phyloP scores from a whole-genome alignment of 2,797 vertebrate genomes.

The Basileuterus tristriatus region DNA sequence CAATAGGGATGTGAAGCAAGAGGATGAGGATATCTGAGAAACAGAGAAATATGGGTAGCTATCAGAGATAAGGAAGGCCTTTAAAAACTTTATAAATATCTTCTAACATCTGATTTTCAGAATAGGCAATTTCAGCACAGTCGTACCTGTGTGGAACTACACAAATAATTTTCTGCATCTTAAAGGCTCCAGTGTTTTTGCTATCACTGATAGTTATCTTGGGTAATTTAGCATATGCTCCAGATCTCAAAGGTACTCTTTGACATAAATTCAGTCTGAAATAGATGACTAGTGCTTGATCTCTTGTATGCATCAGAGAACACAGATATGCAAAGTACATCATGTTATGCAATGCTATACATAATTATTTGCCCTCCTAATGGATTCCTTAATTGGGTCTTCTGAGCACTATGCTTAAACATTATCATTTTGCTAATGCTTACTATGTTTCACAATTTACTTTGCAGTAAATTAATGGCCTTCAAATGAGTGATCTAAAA shows the following conservation, averaged over 20 bases:
- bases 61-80: background rate
- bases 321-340: background rate
- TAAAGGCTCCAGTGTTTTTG: background rate
- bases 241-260: background rate
- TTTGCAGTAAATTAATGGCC: background rate
- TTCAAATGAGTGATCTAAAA: background rate
- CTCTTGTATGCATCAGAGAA: background rate
- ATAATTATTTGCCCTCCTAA: background rate
- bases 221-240: background rate
- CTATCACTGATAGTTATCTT: background rate
- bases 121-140: background rate
- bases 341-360: background rate
- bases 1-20: background rate
- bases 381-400: background rate
- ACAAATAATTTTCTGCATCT: background rate
- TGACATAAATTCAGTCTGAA: conserved; percentile 36
- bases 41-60: background rate
- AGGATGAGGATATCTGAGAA: background rate
- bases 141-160: background rate
- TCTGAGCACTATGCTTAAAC: background rate
- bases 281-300: background rate
- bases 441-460: background rate
- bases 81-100: background rate
- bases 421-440: background rate
- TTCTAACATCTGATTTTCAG: background rate